phyloP scores from a whole-genome alignment of 2,888 invertebrate genomes.

The Ecdyonurus torrentis region DNA sequence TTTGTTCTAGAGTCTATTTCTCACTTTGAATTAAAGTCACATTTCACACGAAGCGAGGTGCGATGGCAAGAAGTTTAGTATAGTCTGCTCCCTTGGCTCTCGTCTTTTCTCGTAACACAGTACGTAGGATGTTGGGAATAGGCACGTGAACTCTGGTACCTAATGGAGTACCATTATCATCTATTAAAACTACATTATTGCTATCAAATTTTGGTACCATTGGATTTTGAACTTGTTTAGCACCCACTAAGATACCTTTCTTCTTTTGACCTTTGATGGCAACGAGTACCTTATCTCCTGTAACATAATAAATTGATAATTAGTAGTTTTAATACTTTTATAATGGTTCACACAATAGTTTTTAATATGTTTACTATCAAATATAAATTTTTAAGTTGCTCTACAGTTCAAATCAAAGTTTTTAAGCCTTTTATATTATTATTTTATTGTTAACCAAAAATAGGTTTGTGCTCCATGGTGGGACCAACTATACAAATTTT shows the following conservation, averaged over 20 bases:
- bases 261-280: slow-evolving; percentile 93
- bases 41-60: slow-evolving; percentile 64
- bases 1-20: neutral
- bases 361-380: too few species aligned
- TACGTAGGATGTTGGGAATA: slow-evolving; percentile 75
- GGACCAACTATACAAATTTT: too few species aligned
- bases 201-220: slow-evolving; percentile 84
- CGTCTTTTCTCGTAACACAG: slow-evolving; percentile 65
- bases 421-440: too few species aligned
- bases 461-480: too few species aligned
- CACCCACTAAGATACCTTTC: slow-evolving; percentile 77
- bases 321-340: too few species aligned
- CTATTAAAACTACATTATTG: slow-evolving; percentile 90
- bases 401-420: too few species aligned
- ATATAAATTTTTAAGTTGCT: too few species aligned
- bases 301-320: slow-evolving; percentile 21
- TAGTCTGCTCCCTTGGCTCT: slow-evolving; percentile 73
- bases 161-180: slow-evolving; percentile 84
- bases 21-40: slow-evolving; percentile 1
- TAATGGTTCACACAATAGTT: too few species aligned
- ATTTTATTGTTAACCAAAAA: too few species aligned
- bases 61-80: slow-evolving; percentile 80
- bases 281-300: slow-evolving; percentile 76
- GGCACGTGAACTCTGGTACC: slow-evolving; percentile 93
- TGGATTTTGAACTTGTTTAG: slow-evolving; percentile 62